phyloP scores from a whole-genome alignment of 1,140 invertebrate genomes.

The Lordiphosa collinella region DNA sequence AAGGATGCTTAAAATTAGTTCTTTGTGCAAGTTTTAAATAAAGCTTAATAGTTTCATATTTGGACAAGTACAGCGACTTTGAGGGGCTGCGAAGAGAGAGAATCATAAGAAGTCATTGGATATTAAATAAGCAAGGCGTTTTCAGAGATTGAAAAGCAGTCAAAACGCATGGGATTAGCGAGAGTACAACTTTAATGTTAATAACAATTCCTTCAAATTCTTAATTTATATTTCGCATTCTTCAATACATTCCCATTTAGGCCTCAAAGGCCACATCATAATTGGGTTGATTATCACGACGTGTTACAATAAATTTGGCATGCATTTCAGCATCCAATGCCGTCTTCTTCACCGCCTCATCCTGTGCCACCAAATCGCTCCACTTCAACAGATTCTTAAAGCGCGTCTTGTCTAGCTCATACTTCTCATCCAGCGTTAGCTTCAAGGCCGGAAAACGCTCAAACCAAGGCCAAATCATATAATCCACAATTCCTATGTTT shows the following conservation, averaged over 20 bases:
- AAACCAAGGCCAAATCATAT: conserved; percentile 95
- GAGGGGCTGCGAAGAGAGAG: too few relatives aligned
- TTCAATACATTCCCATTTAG: too few relatives aligned
- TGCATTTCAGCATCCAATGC: conserved; percentile 85
- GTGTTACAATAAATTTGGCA: conserved; percentile 85
- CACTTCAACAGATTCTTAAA: conserved; percentile 81
- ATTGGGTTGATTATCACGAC: conserved; percentile 83
- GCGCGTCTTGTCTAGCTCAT: conserved; percentile 60
- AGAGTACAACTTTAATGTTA: too few relatives aligned
- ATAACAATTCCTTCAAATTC: too few relatives aligned
- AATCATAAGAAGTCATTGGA: too few relatives aligned
- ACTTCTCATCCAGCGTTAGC: conserved; percentile 30
- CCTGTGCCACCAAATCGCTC: conserved; percentile 85
- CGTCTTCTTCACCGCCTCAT: conserved; percentile 85
- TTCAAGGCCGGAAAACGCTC: conserved; percentile 82
- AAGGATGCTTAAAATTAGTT: conserved; percentile 40
- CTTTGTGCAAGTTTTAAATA: conserved; percentile 2
- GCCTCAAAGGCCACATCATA: conserved; percentile 82
- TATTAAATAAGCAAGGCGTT: too few relatives aligned
- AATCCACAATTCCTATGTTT: conserved; percentile 89
- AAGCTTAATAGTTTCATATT: too few relatives aligned
- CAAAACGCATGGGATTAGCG: too few relatives aligned
- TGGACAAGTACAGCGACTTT: too few relatives aligned
- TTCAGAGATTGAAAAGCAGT: too few relatives aligned
- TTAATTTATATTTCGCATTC: too few relatives aligned